Conservation (phyloP, 2,888 invertebrate genomes). For the Escarpia spicata region DNA sequence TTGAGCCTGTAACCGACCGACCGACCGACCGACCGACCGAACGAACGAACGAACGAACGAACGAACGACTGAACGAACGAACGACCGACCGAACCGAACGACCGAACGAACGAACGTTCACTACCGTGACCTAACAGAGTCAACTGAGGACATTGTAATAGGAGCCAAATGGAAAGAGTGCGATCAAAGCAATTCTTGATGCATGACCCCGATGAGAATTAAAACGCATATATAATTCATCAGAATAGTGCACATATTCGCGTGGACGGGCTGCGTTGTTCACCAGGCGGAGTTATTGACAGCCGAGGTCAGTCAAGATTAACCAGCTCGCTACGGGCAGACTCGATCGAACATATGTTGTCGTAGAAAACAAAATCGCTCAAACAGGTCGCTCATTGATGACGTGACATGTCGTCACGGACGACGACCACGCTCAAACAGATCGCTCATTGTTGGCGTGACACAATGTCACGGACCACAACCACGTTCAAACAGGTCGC, state of each 20-base stretch:
- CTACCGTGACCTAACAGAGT: background rate
- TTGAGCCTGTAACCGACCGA: background rate
- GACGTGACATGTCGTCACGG: background rate
- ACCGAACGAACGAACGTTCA: background rate
- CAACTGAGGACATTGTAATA: background rate
- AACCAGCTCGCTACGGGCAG: background rate
- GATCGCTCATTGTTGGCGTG: background rate
- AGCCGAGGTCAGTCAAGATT: background rate
- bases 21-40: conserved; percentile 16
- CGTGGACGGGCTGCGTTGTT: background rate
- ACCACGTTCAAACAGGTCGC: background rate
- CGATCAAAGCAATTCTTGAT: background rate
- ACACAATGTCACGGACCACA: background rate
- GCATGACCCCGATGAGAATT: background rate
- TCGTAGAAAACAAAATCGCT: background rate
- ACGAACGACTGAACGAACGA: background rate
- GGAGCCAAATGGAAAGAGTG: background rate
- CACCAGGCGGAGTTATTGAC: background rate
- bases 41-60: conserved; percentile 8
- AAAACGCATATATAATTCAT: background rate
- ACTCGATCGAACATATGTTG: background rate
- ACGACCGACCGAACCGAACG: background rate
- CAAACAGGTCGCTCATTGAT: background rate
- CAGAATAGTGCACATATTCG: background rate
- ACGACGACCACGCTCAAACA: background rate